Evolutionary conservation across 2,888 invertebrate species (phyloP), one percentile per base, ranked within the genome.

Genomic region (Vandiemenella viatica): DNA sequence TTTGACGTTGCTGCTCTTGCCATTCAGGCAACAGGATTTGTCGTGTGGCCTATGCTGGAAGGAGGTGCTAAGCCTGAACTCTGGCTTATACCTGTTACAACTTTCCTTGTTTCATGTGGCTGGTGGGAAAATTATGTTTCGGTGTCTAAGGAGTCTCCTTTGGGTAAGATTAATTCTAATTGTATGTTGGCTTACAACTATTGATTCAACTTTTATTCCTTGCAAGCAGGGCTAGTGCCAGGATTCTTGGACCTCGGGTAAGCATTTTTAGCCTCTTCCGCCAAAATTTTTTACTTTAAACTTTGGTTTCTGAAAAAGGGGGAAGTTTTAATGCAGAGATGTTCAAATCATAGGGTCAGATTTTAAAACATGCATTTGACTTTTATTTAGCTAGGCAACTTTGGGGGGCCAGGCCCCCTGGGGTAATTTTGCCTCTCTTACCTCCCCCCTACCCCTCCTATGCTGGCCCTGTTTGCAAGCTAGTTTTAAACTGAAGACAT

Each of bases 111-210:
- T 55, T 96, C 96, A 1, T 75, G 89, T 37, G 89, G 90, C 19
- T 96, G 95, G 92, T 97, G 97, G 97, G 96, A 97, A 67, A 97
- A 97, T 67, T 97, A 89, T 63, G 88, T 93, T 1, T 85, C 88
- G 50, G 16, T 18, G 16, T 15, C 48, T 15, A 75, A 79, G 50
- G 79, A 87, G 59, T 91, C 93, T 49, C 83, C 89, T 1, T 75
- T 92, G 54, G 82, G 81, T 80, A 64, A 67, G 65, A 55, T 20
- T 15, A 32, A 37, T 41, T 15, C 5, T 8, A 15, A 40, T 40
- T 16, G 40, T 15, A n/a, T 16, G 2, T 40, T 40, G 40, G 40
- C 17, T 40, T 1, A 15, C 17, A 8, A 17, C 8, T 40, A 10
- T 15, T 15, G 1, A 16, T 3, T 32, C 13, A 32, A 32, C n/a